A percentile compares a stretch with the other conserved stretches of the same genome.
These are phyloP conservation scores for Azorinus chamasolen DNA, from an alignment of 2,888 invertebrate genomes.

Conservation along the genomic window DNA sequence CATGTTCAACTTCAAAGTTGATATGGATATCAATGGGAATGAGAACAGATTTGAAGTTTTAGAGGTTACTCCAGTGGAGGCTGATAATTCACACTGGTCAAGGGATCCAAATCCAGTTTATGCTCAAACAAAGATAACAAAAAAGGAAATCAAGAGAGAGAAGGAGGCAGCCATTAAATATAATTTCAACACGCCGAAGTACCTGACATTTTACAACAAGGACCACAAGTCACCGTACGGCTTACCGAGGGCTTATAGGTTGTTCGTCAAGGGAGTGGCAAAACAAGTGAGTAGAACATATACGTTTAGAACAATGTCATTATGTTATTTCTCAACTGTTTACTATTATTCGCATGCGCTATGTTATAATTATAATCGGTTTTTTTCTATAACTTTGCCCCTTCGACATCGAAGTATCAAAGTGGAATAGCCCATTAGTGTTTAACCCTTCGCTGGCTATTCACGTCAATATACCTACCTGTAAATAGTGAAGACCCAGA, in stretches of 20 bases:
- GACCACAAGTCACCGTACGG: constrained; percentile 62
- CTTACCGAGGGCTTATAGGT: constrained; percentile 73
- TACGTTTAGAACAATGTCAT: no score
- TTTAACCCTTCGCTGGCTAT: no score
- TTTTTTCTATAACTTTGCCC: no score
- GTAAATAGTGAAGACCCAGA: no score
- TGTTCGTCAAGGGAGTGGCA: constrained; percentile 70
- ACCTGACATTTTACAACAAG: constrained; percentile 77
- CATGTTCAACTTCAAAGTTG: constrained; percentile 78
- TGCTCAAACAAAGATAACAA: constrained; percentile 59
- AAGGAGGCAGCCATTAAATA: constrained; percentile 74
- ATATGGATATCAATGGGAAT: constrained; percentile 77
- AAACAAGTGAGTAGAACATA: constrained; percentile 62
- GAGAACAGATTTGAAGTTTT: constrained; percentile 79
- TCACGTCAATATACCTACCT: no score
- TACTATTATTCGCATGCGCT: no score
- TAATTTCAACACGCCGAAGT: constrained; percentile 77
- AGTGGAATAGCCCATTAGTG: no score
- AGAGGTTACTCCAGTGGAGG: constrained; percentile 66
- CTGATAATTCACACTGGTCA: constrained; percentile 61
- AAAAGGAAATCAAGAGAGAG: constrained; percentile 68
- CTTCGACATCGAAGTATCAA: no score
- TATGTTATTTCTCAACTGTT: no score
- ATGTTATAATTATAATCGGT: no score
- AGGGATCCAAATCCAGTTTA: constrained; percentile 42